Evolutionary conservation across 2,797 vertebrate species (phyloP).

Genomic region (Enteromius thamalakanensis): DNA sequence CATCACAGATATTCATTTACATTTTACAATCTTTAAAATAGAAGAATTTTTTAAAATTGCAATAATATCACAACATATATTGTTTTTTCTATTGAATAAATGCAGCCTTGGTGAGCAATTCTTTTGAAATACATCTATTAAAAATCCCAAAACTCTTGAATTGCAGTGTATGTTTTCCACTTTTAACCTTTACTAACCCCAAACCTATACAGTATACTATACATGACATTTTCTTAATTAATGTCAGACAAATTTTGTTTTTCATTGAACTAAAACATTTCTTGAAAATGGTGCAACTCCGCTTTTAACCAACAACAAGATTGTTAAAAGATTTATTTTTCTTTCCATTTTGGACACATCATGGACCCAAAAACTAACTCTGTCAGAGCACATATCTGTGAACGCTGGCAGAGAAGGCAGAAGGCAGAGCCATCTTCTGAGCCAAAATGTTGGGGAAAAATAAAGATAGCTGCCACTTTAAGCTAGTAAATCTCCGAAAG

Average conservation of each 20-base stretch:
- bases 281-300: neutral
- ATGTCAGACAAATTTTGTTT: neutral
- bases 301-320: neutral
- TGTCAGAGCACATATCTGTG: neutral
- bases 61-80: neutral
- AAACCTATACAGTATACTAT: neutral
- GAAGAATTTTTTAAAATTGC: neutral
- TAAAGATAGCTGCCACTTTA: constrained; percentile 4
- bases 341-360: neutral
- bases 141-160: neutral
- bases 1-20: neutral
- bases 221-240: neutral
- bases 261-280: neutral
- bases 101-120: neutral
- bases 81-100: neutral
- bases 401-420: neutral
- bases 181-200: neutral
- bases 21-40: neutral
- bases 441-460: neutral
- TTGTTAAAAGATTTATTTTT: neutral
- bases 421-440: neutral
- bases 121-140: neutral
- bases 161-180: neutral
- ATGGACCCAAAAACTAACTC: neutral
- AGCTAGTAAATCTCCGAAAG: constrained; percentile 35